Percentiles rank a stretch among this genome's conserved stretches.
Conservation (phyloP, 2,888 invertebrate genomes). For the Eilema caniola region DNA sequence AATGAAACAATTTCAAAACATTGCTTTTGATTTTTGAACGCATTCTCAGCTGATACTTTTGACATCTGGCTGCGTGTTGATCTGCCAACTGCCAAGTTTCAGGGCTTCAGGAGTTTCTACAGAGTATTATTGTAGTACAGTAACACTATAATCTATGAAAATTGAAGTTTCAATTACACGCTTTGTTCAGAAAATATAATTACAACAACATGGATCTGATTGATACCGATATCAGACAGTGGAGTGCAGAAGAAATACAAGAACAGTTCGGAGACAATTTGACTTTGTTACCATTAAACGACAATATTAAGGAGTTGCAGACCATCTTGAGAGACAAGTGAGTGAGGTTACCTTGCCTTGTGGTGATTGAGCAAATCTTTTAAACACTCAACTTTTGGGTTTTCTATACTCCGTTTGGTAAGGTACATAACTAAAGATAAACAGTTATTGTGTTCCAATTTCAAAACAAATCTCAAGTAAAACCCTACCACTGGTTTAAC, state of each 20-base stretch:
- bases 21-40: neutral
- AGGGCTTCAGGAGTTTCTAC: no score
- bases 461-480: no score
- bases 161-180: slow-evolving; percentile 25
- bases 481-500: no score
- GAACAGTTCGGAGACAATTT: slow-evolving; percentile 90
- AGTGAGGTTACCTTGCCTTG: slow-evolving; percentile 72
- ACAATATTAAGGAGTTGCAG: slow-evolving; percentile 94
- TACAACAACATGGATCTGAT: slow-evolving; percentile 73
- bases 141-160: neutral
- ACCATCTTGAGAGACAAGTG: slow-evolving; percentile 96
- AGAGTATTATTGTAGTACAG: neutral
- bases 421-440: no score
- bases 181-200: slow-evolving; percentile 36
- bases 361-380: slow-evolving; percentile 16
- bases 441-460: no score
- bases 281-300: slow-evolving; percentile 90
- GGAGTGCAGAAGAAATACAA: slow-evolving; percentile 76
- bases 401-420: no score
- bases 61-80: neutral
- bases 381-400: neutral
- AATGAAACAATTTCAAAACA: neutral
- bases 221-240: slow-evolving; percentile 77
- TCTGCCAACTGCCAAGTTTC: neutral
- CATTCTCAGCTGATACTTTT: neutral